Conservation (phyloP, 2,113 vertebrate species). For the Hippocampus barbouri region DNA sequence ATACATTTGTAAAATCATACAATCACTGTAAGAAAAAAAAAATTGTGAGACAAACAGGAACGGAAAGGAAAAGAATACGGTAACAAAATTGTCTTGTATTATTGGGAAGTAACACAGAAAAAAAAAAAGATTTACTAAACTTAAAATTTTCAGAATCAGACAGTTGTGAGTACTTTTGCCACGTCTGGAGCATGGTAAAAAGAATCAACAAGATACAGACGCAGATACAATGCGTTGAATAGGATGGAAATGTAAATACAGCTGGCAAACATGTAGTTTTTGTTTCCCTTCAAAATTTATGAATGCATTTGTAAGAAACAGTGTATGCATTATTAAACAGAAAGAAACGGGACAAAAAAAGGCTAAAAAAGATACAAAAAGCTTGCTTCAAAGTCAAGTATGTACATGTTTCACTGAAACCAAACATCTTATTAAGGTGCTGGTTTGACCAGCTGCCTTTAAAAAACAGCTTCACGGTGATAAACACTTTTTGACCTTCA, state of each 20-base stretch:
- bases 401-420: not conserved
- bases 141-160: no score
- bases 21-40: no score
- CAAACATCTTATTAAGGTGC: not conserved
- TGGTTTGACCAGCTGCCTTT: not conserved
- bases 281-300: not conserved
- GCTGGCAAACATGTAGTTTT: not conserved
- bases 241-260: not conserved
- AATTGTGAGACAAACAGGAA: no score
- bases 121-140: no score
- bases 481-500: conserved; percentile 1
- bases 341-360: not conserved
- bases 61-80: no score
- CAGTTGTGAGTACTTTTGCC: no score
- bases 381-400: not conserved
- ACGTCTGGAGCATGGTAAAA: no score
- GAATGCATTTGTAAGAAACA: not conserved
- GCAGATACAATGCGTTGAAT: not conserved
- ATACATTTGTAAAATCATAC: no score
- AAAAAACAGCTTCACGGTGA: not conserved
- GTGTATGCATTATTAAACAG: not conserved
- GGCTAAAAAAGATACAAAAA: not conserved
- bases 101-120: no score
- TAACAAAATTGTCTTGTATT: no score
- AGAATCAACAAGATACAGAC: not conserved